Evolutionary conservation across 2,113 vertebrate species (phyloP).

Genomic region (Peromyscus californicus): DNA sequence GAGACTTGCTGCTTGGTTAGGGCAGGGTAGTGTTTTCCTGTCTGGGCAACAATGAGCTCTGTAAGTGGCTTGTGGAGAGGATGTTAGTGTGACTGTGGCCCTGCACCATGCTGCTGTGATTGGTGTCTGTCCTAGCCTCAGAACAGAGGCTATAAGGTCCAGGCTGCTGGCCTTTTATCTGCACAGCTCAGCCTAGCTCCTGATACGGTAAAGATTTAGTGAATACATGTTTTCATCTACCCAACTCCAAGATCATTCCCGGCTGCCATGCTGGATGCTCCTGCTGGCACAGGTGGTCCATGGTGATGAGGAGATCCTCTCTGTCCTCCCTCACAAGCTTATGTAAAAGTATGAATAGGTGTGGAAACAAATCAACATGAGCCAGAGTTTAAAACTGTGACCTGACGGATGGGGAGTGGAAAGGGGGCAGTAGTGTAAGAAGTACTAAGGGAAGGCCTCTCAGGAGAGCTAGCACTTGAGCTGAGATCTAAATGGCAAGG

Average conservation of each 20-base stretch:
- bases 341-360: not conserved
- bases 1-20: not conserved
- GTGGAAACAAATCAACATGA: not conserved
- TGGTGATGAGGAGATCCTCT: not conserved
- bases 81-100: not conserved
- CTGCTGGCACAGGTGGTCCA: not conserved
- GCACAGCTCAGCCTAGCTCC: not conserved
- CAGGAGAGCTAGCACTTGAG: conserved; percentile 3
- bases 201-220: not conserved
- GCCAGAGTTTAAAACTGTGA: not conserved
- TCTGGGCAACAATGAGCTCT: not conserved
- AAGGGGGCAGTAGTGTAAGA: not conserved
- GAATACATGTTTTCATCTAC: not conserved
- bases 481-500: conserved; percentile 16
- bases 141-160: not conserved
- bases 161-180: not conserved
- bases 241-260: not conserved
- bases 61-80: not conserved
- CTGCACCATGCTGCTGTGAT: not conserved
- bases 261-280: not conserved
- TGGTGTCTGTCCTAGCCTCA: not conserved
- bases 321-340: too few relatives aligned
- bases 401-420: not conserved
- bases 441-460: not conserved
- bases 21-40: too few relatives aligned